Conservation (phyloP, 2,888 invertebrate genomes). For the Tachystola acroxantha region DNA sequence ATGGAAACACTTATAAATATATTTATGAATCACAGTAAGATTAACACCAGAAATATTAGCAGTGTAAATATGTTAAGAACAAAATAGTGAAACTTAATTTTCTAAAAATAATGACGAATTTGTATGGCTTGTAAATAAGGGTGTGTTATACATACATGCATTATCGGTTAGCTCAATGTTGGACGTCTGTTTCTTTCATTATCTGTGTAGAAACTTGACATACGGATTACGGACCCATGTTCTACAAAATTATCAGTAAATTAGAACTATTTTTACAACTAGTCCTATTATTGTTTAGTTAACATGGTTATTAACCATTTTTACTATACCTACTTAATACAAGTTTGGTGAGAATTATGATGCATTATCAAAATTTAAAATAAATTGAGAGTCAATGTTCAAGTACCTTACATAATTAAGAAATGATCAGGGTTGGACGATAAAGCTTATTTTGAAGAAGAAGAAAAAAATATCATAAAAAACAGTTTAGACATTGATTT, state of each 20-base stretch:
- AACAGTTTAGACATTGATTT: too few species aligned
- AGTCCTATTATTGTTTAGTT: conserved; percentile 68
- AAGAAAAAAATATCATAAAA: too few species aligned
- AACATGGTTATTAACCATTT: conserved; percentile 58
- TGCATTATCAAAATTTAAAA: conserved; percentile 6
- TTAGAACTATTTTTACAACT: conserved; percentile 71
- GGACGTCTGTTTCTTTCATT: conserved; percentile 25
- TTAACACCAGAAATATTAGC: conserved; percentile 74
- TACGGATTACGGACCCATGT: conserved; percentile 31
- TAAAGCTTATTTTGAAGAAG: too few species aligned
- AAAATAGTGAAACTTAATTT: conserved; percentile 56
- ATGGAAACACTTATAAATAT: conserved; percentile 65
- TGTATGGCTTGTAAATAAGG: conserved; percentile 63
- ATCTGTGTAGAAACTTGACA: conserved; percentile 12
- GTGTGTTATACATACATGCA: conserved; percentile 36
- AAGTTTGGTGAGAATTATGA: conserved; percentile 44
- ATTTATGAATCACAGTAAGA: conserved; percentile 77
- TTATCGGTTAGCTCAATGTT: conserved; percentile 22
- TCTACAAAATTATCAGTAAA: conserved; percentile 37
- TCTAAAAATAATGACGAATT: conserved; percentile 52
- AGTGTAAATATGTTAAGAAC: conserved; percentile 70
- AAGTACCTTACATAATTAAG: too few species aligned
- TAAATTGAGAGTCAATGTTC: too few species aligned
- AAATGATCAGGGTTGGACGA: background rate
- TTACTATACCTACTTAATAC: conserved; percentile 52